Base-by-base conservation (phyloP, 2,113 vertebrate species). In the Sylvicapra grimmia region DNA sequence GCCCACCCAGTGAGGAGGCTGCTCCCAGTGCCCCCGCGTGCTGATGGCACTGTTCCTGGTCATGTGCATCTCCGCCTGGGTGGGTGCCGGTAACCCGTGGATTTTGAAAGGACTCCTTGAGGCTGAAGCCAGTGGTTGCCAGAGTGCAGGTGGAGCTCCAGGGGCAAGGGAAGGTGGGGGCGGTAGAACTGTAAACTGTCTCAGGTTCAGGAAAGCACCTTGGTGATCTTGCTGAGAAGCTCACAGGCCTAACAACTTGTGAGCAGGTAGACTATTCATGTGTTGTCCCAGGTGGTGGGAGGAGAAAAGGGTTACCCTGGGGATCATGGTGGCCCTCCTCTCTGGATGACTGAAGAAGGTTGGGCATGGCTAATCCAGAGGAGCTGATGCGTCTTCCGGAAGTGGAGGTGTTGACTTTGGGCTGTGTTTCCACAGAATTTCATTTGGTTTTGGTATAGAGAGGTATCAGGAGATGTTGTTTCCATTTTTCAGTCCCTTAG, bases 61-160 rank as follows among this genome's bases (percentile, higher is more conserved):
- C 29, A 0, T 9, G 27, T 10, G 2, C 13, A 0, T 11, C 14
- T 59, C 11, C 56, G 5, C 65, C 84, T 51, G n/a, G n/a, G 10
- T 63, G 6, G 15, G 53, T 33, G 14, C 0, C 2, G 2, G 36
- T n/a, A n/a, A 7, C n/a, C 13, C 49, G 16, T 82, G 29, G 49
- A 51, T 40, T 93, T 61, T 25, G 44, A 58, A 83, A 86, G 54
- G 80, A 19, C 56, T 89, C 23, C 0, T 4, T 47, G 31, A 92
- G 23, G 29, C 31, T 80, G 63, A 79, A 92, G 4, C 44, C 54
- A 49, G 33, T 31, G 4, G 65, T 23, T 68, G 53, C 54, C 27
- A 58, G 51, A 65, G n/a, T 65, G 36, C 14, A 72, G 15, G 27
- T 59, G 12, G 16, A 3, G 3, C 61, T 61, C 86, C 49, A 89